A percentile compares a stretch with the other conserved stretches of the same genome.
phyloP scores from a whole-genome alignment of 2,888 invertebrate species.

The Drosophila helvetica region DNA sequence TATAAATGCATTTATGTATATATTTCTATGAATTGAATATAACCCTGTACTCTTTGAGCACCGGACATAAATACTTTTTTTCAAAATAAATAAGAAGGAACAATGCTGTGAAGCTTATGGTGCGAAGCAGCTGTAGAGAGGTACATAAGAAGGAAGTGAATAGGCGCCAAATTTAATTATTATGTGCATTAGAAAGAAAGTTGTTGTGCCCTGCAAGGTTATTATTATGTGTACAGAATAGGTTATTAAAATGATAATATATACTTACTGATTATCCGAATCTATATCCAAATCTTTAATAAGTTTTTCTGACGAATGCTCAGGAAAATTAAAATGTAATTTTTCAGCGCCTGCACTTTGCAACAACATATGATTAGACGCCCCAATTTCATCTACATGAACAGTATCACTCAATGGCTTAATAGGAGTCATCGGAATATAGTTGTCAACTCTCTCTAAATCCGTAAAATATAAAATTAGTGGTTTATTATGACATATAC shows the following conservation, averaged over 20 bases:
- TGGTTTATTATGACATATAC: background rate
- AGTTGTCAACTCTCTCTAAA: conserved; percentile 57
- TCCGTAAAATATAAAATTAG: conserved; percentile 16
- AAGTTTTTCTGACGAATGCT: conserved; percentile 61
- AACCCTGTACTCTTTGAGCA: too few species aligned
- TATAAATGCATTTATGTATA: too few species aligned
- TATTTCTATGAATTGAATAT: too few species aligned
- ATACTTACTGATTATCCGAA: conserved; percentile 63
- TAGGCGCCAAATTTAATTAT: background rate
- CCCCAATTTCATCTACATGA: conserved; percentile 45
- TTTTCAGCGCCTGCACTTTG: conserved; percentile 33
- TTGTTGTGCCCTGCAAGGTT: too few species aligned
- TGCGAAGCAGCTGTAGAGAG: too few species aligned
- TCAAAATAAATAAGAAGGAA: too few species aligned
- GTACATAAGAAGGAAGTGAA: background rate
- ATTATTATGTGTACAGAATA: background rate
- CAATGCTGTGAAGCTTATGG: too few species aligned
- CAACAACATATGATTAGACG: conserved; percentile 24
- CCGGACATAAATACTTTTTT: too few species aligned
- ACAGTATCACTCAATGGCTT: conserved; percentile 44
- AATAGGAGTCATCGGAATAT: conserved; percentile 69
- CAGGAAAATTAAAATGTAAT: conserved; percentile 59
- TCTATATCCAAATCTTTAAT: conserved; percentile 48
- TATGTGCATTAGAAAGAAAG: background rate
- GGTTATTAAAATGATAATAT: too few species aligned